Evolutionary conservation across 2,113 vertebrate genomes (phyloP).

Genomic region (Geothlypis trichas): DNA sequence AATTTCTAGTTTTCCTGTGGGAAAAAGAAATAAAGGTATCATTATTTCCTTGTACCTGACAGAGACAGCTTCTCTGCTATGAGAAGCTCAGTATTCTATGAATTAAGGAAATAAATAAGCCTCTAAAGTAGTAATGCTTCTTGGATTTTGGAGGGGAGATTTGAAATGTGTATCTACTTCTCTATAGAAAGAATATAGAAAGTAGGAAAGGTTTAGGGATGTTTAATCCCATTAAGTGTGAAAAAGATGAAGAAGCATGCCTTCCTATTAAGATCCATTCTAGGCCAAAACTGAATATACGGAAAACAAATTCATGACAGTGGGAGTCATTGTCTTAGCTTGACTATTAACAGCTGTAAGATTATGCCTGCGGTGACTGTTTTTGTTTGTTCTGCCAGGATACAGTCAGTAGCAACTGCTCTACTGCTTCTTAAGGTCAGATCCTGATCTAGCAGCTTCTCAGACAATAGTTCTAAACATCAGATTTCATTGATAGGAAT

Average conservation of each 20-base stretch:
- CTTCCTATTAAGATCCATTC: background rate
- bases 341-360: background rate
- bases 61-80: background rate
- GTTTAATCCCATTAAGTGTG: background rate
- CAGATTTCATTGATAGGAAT: background rate
- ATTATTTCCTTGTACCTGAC: background rate
- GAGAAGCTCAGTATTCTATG: background rate
- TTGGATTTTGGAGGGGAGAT: background rate
- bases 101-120: background rate
- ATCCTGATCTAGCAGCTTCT: background rate
- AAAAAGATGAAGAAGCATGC: background rate
- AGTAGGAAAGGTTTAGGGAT: background rate
- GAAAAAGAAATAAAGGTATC: background rate
- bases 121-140: background rate
- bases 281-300: background rate
- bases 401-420: background rate
- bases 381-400: background rate
- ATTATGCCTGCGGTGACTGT: background rate
- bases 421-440: background rate
- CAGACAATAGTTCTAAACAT: background rate
- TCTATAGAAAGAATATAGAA: background rate
- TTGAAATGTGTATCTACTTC: background rate
- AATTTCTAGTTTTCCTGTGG: background rate
- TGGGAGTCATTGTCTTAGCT: background rate
- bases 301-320: background rate